Percentiles rank a stretch among this genome's conserved stretches.
These are phyloP conservation scores for Cyprinodon diabolis DNA, from an alignment of 2,797 vertebrate genomes.

Conservation along the genomic window DNA sequence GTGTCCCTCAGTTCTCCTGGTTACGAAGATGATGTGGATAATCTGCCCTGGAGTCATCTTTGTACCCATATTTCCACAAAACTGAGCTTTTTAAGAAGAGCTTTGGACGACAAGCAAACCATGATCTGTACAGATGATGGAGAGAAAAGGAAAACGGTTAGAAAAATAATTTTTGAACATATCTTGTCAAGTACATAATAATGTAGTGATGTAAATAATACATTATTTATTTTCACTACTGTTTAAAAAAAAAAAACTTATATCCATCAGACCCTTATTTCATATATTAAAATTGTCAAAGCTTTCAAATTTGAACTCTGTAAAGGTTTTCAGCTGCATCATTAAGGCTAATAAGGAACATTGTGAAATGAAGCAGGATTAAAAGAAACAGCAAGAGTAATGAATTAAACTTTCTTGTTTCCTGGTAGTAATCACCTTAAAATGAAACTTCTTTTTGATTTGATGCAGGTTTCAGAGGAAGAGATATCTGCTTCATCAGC, in stretches of 20 bases:
- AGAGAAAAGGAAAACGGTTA: conserved; percentile 28
- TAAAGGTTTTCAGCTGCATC: not conserved
- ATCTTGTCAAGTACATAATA: no score
- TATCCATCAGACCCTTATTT: not conserved
- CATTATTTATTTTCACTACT: not conserved
- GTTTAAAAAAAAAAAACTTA: no score
- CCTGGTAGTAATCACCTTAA: not conserved
- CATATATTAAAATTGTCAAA: not conserved
- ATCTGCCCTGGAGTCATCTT: conserved; percentile 49
- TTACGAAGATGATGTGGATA: conserved; percentile 22
- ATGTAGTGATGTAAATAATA: no score
- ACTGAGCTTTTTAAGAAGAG: conserved; percentile 38
- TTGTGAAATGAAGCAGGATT: not conserved
- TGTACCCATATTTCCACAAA: conserved; percentile 48
- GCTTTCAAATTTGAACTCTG: not conserved
- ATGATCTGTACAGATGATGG: conserved; percentile 7
- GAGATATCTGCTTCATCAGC: conserved; percentile 30
- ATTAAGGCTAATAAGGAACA: not conserved
- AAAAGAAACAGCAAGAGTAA: not conserved
- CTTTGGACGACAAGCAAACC: conserved; percentile 35
- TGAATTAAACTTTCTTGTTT: not conserved
- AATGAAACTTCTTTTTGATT: not conserved
- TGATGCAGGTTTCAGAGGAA: conserved; percentile 41
- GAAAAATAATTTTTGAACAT: not conserved
- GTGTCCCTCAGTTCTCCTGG: conserved; percentile 20